Evolutionary conservation across 2,888 invertebrate genomes (phyloP).

Genomic region (Chloromyia formosa): DNA sequence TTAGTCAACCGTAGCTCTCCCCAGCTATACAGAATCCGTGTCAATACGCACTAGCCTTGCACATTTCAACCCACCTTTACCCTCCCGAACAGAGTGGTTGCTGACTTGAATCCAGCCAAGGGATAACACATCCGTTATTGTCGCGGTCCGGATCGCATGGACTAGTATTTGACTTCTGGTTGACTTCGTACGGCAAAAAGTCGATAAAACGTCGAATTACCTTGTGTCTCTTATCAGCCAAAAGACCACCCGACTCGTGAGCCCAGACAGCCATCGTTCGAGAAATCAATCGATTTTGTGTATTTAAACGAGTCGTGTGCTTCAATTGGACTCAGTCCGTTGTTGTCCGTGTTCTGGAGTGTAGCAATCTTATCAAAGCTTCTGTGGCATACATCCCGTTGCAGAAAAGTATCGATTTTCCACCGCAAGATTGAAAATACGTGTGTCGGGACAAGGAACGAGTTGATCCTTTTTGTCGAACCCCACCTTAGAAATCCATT

Average conservation of each 20-base stretch:
- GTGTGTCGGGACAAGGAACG: background rate
- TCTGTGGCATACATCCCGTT: background rate
- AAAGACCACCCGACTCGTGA: background rate
- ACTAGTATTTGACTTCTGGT: conserved; percentile 2
- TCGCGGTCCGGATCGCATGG: conserved; percentile 35
- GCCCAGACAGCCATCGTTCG: background rate
- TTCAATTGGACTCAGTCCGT: conserved; percentile 11
- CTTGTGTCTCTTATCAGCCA: background rate
- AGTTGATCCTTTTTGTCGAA: background rate
- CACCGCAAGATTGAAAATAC: background rate
- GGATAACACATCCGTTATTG: conserved; percentile 27
- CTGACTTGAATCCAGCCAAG: background rate
- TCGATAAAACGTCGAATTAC: conserved; percentile 12
- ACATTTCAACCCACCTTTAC: background rate
- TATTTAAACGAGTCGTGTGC: conserved; percentile 34
- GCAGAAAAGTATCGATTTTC: conserved; percentile 34
- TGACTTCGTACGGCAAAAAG: background rate
- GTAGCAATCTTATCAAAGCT: too few species aligned
- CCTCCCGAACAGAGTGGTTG: conserved; percentile 13
- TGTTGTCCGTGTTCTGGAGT: too few species aligned
- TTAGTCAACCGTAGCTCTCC: too few species aligned
- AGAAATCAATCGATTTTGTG: conserved; percentile 22
- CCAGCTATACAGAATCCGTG: too few species aligned
- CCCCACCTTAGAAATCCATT: conserved; percentile 31
- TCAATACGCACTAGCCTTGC: background rate